A percentile compares a stretch with the other conserved stretches of the same genome.
phyloP scores from a whole-genome alignment of 2,113 vertebrate genomes.

The Emydura subglobosa region DNA sequence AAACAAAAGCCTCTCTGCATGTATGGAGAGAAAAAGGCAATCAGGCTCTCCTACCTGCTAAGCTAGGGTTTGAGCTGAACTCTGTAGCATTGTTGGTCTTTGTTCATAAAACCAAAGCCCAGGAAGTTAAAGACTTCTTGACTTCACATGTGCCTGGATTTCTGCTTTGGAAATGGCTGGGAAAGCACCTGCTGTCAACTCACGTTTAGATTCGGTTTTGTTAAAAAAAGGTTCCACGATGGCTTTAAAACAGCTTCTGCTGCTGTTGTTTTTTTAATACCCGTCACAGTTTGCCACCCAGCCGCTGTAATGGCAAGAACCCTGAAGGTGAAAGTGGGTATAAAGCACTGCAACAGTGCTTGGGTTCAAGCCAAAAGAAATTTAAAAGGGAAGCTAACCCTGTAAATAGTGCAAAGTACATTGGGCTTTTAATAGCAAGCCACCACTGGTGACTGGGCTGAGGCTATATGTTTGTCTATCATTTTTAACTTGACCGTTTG shows the following conservation, averaged over 20 bases:
- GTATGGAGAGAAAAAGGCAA: neutral
- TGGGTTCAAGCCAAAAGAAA: neutral
- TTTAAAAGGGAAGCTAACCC: neutral
- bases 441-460: neutral
- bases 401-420: neutral
- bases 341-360: neutral
- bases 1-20: neutral
- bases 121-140: neutral
- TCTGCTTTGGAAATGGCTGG: neutral
- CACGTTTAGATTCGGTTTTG: neutral
- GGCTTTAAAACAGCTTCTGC: neutral
- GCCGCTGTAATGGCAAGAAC: neutral
- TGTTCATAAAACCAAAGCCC: neutral
- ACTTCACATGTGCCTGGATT: neutral
- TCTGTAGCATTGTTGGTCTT: neutral
- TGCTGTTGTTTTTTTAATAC: neutral
- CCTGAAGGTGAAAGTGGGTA: neutral
- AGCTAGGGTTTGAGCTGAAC: neutral
- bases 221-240: neutral
- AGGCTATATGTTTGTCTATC: neutral
- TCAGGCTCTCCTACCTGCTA: neutral
- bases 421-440: neutral
- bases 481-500: neutral
- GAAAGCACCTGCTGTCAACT: neutral
- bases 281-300: neutral